Evolutionary conservation across 2,888 invertebrate species (phyloP), one percentile per base, ranked within the genome.

Genomic region (Phymatocera aterrima): DNA sequence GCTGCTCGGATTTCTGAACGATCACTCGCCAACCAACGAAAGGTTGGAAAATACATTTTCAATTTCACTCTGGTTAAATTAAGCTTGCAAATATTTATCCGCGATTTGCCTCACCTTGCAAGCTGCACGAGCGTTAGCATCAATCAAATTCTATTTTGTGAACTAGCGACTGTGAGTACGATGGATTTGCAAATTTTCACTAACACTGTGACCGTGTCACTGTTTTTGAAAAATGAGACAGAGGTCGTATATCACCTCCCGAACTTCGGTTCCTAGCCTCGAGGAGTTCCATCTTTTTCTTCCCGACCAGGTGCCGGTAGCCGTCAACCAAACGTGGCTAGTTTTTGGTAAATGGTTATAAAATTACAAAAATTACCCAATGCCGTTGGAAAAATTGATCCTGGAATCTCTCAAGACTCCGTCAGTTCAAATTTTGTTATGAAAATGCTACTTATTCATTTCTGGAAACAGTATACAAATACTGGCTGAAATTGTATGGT

Each of bases 41-140:
- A 34, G 21, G 51, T 31, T 3, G 28, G 68, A 24, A 72, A 72
- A 72, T 72, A 48, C 40, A 34, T 72, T 51, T 72, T 34, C 72
- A 72, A 72, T 72, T 72, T 72, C 72, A 51, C 51, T n/a, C 31
- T 15, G n/a, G 28, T 48, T 72, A 34, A 72, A 72, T 72, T 72
- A 72, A 72, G 31, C 72, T 72, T 72, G 72, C 72, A 72, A 72
- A 72, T 72, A 72, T 72, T 72, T 51, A 72, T 72, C 48, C 72
- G 34, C 51, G 51, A 72, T 72, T 72, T 72, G 48, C 28, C 48
- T 72, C 51, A 48, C 72, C 70, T 46, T 48, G 72, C 34, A 31
- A 72, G 51, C 18, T 68, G 18, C 68, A 3, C 68, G 12, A 24
- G 15, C 51, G 72, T 72, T 72, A 24, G 15, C 51, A 51, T 72